Evolutionary conservation across 2,797 vertebrate genomes (phyloP).

Genomic region (Dicrostonyx torquatus): DNA sequence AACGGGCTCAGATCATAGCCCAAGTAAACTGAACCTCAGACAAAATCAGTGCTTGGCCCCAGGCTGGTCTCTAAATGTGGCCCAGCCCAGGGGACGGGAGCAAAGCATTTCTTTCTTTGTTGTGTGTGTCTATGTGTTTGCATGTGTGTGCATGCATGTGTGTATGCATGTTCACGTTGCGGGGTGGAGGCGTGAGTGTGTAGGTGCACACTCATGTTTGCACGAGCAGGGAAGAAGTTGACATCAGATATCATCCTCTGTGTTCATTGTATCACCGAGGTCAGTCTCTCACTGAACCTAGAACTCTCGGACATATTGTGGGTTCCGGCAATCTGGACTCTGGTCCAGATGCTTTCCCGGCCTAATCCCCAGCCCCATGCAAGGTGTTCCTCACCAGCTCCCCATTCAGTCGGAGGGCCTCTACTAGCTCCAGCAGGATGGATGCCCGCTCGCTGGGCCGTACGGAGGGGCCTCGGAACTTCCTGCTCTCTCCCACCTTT

Average conservation of each 20-base stretch:
- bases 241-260: not conserved
- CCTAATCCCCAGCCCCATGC: not conserved
- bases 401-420: constrained; percentile 86
- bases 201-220: not conserved
- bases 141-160: no score
- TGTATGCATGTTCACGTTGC: not conserved
- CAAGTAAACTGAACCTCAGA: not conserved
- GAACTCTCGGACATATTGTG: not conserved
- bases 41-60: not conserved
- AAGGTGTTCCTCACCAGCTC: constrained; percentile 84
- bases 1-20: not conserved
- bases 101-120: not conserved
- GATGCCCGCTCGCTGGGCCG: constrained; percentile 82
- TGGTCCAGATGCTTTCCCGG: not conserved
- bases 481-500: constrained; percentile 72
- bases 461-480: constrained; percentile 45
- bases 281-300: not conserved
- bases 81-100: not conserved
- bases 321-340: not conserved
- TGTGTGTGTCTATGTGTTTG: not conserved
- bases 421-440: constrained; percentile 86
- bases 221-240: not conserved
- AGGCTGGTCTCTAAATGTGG: rapidly evolving
- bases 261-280: not conserved
- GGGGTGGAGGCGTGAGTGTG: not conserved